phyloP scores from a whole-genome alignment of 2,797 vertebrate genomes.

The Brotula barbata region DNA sequence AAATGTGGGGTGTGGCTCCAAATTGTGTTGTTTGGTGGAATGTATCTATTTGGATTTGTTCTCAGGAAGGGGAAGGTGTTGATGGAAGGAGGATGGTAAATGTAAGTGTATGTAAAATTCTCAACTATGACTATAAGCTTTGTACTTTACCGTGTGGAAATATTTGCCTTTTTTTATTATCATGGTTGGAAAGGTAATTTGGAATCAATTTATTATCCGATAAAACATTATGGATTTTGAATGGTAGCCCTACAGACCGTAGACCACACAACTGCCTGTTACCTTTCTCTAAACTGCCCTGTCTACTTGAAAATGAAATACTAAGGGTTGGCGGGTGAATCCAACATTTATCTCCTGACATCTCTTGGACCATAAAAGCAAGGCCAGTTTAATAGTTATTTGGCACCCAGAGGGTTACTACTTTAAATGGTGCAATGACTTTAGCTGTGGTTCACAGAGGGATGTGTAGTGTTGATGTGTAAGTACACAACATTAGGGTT shows the following conservation, averaged over 20 bases:
- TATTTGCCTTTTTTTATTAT: constrained; percentile 46
- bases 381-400: constrained; percentile 29
- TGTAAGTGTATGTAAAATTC: too few species aligned
- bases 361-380: constrained; percentile 25
- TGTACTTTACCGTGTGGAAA: constrained; percentile 52
- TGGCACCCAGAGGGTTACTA: constrained; percentile 22
- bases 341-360: constrained; percentile 25
- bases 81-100: too few species aligned
- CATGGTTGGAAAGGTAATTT: constrained; percentile 62
- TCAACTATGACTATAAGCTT: too few species aligned
- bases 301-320: constrained; percentile 45
- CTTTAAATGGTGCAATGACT: constrained; percentile 20
- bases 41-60: too few species aligned
- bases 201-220: constrained; percentile 73
- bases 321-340: constrained; percentile 29
- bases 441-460: constrained; percentile 35
- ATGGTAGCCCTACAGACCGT: constrained; percentile 42
- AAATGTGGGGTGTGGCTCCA: too few species aligned
- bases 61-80: too few species aligned
- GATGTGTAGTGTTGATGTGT: constrained; percentile 12
- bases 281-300: constrained; percentile 36
- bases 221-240: constrained; percentile 67
- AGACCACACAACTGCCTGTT: constrained; percentile 35
- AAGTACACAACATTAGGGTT: constrained; percentile 32
- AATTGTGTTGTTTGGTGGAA: too few species aligned